A percentile compares a stretch with the other conserved stretches of the same genome.
phyloP scores from a whole-genome alignment of 2,113 vertebrate genomes.

The Dasyornis broadbenti region DNA sequence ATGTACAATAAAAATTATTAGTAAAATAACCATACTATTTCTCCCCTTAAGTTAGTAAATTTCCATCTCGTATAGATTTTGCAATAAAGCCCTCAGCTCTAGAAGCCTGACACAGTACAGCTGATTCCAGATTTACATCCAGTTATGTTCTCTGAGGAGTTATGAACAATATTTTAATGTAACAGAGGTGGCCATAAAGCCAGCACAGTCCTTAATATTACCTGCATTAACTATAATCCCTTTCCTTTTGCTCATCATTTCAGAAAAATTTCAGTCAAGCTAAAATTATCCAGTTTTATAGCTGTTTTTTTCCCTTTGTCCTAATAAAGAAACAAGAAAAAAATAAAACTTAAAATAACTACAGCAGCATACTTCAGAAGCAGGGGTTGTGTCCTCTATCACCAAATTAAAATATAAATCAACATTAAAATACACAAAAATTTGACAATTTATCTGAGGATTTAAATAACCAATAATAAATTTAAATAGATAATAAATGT shows the following conservation, averaged over 20 bases:
- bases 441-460: neutral
- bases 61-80: neutral
- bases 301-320: neutral
- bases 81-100: neutral
- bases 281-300: neutral
- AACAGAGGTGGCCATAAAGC: neutral
- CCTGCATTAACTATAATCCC: neutral
- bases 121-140: neutral
- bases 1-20: neutral
- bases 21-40: neutral
- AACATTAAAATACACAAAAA: neutral
- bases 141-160: neutral
- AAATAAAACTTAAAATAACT: neutral
- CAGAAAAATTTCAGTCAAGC: neutral
- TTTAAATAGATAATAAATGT: neutral
- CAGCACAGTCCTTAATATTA: neutral
- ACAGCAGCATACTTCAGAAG: neutral
- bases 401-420: neutral
- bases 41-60: neutral
- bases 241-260: neutral
- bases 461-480: neutral
- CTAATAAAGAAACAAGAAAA: neutral
- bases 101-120: neutral
- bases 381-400: neutral
- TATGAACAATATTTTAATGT: neutral